Conservation (phyloP, 37 sponge, comb jelly and placozoan genomes). For the Diacarnus erythraeanus region DNA sequence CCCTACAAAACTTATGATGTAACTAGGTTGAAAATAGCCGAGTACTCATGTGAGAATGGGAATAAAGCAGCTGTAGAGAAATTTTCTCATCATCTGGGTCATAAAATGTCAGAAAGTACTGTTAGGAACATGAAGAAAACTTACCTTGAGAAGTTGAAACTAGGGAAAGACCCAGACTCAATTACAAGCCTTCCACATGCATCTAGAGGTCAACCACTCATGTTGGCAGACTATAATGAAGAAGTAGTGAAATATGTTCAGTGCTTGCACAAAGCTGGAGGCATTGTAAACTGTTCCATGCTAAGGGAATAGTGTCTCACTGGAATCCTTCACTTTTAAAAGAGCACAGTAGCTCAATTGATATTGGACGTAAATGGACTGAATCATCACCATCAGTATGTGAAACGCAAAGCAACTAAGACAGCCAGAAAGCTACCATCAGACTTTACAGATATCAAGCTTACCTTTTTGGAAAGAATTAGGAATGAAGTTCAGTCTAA, state of each 20-base stretch:
- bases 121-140: slow-evolving; percentile 10
- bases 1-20: too few species aligned
- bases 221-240: slow-evolving; percentile 6
- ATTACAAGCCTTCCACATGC: slow-evolving; percentile 17
- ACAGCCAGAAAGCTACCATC: slow-evolving; percentile 23
- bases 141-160: background rate
- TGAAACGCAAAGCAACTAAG: slow-evolving; percentile 21
- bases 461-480: slow-evolving; percentile 21
- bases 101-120: slow-evolving; percentile 6
- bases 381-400: slow-evolving; percentile 14
- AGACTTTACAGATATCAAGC: slow-evolving; percentile 39
- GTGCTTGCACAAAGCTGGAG: slow-evolving; percentile 6
- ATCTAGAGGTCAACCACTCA: slow-evolving; percentile 15
- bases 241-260: slow-evolving; percentile 3
- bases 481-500: background rate
- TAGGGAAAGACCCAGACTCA: background rate
- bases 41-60: too few species aligned
- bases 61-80: slow-evolving; percentile 21
- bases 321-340: slow-evolving; percentile 21
- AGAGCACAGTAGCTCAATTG: slow-evolving; percentile 21
- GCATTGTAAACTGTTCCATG: too few species aligned
- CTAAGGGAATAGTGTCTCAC: slow-evolving; percentile 29
- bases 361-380: slow-evolving; percentile 22
- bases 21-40: too few species aligned
- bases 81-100: background rate